A percentile compares a stretch with the other conserved stretches of the same genome.
These are phyloP conservation scores for Campoplex capitator DNA, from an alignment of 2,888 invertebrate species.

Conservation along the genomic window DNA sequence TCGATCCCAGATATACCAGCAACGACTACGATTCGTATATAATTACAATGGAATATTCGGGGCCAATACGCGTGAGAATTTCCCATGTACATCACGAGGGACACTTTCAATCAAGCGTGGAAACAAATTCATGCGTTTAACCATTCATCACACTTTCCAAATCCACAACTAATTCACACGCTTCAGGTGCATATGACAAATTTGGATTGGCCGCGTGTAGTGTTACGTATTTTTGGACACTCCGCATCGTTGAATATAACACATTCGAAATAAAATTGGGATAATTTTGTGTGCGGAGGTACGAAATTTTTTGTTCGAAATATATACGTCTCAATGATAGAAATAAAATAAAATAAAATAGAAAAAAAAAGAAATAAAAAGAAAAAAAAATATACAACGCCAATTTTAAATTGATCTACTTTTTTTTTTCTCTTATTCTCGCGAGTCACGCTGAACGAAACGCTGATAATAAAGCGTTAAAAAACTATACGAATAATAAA, in stretches of 20 bases:
- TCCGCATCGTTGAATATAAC: neutral
- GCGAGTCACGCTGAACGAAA: neutral
- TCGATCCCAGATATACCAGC: no score
- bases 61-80: neutral
- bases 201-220: neutral
- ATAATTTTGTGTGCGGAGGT: neutral
- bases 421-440: neutral
- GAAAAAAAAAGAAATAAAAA: no score
- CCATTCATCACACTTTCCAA: slow-evolving; percentile 19
- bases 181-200: neutral
- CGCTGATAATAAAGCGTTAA: neutral
- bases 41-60: neutral
- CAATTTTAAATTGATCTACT: no score
- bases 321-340: neutral
- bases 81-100: neutral
- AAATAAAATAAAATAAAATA: no score
- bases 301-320: neutral
- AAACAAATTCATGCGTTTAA: slow-evolving; percentile 22
- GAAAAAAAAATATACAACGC: no score
- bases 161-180: slow-evolving; percentile 32
- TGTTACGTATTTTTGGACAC: neutral
- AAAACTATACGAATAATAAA: neutral
- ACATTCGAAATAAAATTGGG: slow-evolving; percentile 6
- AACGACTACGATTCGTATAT: no score
- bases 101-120: slow-evolving; percentile 17